These are phyloP conservation scores for Phyllotreta cruciferae DNA, from an alignment of 2,888 invertebrate genomes.

Conservation along the genomic window DNA sequence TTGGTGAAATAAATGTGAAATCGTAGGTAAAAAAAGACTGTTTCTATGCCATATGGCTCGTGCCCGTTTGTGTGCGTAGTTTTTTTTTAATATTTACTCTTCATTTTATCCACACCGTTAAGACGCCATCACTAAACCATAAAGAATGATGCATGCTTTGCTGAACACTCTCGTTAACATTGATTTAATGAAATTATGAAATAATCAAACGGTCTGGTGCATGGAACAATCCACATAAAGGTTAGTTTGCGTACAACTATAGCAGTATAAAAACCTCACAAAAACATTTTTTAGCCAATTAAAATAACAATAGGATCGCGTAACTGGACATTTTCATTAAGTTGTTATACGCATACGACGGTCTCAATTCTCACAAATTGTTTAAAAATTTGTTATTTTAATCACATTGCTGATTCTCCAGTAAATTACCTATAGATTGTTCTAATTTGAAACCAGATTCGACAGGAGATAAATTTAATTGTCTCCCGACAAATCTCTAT, in stretches of 20 bases:
- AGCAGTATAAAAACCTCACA: neutral
- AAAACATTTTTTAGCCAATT: conserved; percentile 12
- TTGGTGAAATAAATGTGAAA: conserved; percentile 15
- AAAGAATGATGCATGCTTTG: conserved; percentile 28
- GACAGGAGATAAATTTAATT: too few relatives aligned
- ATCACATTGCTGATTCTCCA: neutral
- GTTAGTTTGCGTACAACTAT: conserved; percentile 9
- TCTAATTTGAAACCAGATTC: too few relatives aligned
- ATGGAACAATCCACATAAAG: conserved; percentile 13
- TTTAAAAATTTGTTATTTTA: neutral
- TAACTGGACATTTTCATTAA: conserved; percentile 11
- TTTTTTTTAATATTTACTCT: conserved; percentile 14
- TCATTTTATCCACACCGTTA: conserved; percentile 23
- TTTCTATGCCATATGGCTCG: conserved; percentile 25
- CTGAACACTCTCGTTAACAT: conserved; percentile 26
- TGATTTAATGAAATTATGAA: conserved; percentile 31
- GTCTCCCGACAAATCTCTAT: too few relatives aligned
- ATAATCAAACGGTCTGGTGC: conserved; percentile 25
- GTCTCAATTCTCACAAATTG: neutral
- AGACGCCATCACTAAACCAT: conserved; percentile 29
- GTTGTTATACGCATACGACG: neutral
- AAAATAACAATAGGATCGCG: conserved; percentile 12
- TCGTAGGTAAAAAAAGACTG: conserved; percentile 22
- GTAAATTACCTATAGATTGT: too few relatives aligned
- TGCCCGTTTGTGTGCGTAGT: conserved; percentile 9